Conservation (phyloP, 1,140 invertebrate genomes). For the Polypedilum pembai region DNA sequence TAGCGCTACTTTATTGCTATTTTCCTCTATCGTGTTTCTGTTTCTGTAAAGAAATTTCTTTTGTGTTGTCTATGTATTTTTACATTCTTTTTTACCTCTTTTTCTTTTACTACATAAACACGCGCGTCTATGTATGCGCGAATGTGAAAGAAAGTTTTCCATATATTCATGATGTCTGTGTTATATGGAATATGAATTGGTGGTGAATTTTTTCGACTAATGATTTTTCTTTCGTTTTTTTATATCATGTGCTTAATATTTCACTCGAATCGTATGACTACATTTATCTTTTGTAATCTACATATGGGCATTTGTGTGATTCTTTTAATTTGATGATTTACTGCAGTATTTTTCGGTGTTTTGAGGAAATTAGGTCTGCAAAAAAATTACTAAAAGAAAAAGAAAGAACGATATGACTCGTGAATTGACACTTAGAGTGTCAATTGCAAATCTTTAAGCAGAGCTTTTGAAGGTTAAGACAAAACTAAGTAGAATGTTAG, state of each 20-base stretch:
- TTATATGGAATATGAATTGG: neutral
- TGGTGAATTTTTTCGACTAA: neutral
- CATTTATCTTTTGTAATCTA: neutral
- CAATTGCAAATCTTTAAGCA: neutral
- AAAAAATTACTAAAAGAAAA: neutral
- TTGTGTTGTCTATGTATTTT: neutral
- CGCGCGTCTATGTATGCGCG: neutral
- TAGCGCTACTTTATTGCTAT: conserved; percentile 23
- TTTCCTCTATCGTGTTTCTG: conserved; percentile 23
- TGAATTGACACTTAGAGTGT: neutral
- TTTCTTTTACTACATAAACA: too few species aligned
- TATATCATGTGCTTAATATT: neutral
- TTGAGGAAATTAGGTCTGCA: conserved; percentile 10
- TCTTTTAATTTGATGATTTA: neutral
- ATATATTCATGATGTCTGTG: neutral
- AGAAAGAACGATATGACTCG: neutral
- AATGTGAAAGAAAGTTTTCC: conserved; percentile 6
- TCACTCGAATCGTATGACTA: neutral
- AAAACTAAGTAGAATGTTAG: neutral
- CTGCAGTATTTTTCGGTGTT: conserved; percentile 4
- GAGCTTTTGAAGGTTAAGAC: neutral
- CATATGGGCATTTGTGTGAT: neutral
- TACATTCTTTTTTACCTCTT: too few species aligned
- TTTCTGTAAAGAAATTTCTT: neutral
- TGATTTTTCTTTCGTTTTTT: neutral